Base-by-base conservation (phyloP, 2,113 vertebrate genomes). In the Origma solitaria region DNA sequence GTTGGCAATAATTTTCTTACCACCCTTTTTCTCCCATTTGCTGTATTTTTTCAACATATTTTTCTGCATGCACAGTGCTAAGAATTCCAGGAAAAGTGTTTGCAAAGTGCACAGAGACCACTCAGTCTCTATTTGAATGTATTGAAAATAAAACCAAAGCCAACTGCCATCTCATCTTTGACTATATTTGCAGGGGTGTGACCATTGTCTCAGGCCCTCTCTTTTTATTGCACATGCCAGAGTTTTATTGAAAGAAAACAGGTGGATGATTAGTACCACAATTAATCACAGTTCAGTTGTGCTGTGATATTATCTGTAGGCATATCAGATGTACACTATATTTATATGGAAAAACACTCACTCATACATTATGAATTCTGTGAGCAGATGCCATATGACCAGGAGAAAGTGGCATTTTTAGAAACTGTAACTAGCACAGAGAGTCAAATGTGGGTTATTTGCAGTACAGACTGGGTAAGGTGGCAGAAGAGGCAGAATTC, bases 341-440 rank as follows among this genome's bases (percentile, higher is more conserved):
- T 93, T 95, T 96, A 82, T 71, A 60, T 8, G 50, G 66, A 95
- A 80, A 56, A 71, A 73, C 87, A 86, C 66, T 88, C 84, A 85
- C 65, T 70, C 50, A 72, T 57, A 28, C 44, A 44, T 92, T 66
- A 84, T 44, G 53, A 94, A 68, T 91, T 75, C 83, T 75, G 51
- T 56, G 72, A 86, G 82, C 83, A 87, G 37, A 37, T 90, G 69
- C 64, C 60, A 37, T 90, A 66, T 93, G 86, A 90, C 68, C 76
- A 83, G 49, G n/a, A 90, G 51, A 86, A 90, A 75, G 40, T 2
- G 44, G 38, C 75, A 71, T 83, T 95, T 96, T 90, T 90, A 95
- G 88, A 85, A 92, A 77, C 60, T 21, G 10, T 92, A 80, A 91
- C 66, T 91, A 82, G 86, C 72, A 44, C 83, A 86, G 68, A 71